Evolutionary conservation across 1,140 invertebrate species (phyloP), one percentile per base, ranked within the genome.

Genomic region (Oryzaephilus surinamensis): DNA sequence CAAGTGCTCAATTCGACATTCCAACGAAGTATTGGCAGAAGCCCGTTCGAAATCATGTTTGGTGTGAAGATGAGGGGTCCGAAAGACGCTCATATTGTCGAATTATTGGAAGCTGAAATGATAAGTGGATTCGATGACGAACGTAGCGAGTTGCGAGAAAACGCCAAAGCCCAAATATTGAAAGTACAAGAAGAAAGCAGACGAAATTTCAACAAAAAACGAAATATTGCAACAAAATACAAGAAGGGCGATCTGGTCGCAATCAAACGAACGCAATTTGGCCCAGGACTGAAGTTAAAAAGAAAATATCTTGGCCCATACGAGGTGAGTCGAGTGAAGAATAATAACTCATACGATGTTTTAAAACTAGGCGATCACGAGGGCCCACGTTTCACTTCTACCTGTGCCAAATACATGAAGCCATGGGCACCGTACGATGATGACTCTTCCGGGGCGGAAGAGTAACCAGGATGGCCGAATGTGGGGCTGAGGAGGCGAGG

Each of bases 121-220:
- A 11, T 12, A 13, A 11, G 23, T 14, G n/a, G 13, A 7, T 48
- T 49, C 28, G n/a, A 26, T 2, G 33, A 50, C 8, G 23, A 43
- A 16, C 12, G 11, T 26, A 34, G 30, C 2, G 11, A 29, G 39
- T 26, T 21, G 10, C 23, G 39, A 33, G 16, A 19, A 14, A 15
- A 15, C 24, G 53, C 54, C 0, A 58, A 54, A 30, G 19, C 49
- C 29, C 42, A 54, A 6, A 55, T 62, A 30, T 13, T 44, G 10
- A 59, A 61, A 34, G 40, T 51, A 12, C 57, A 64, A 41, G 43
- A 56, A 23, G 52, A 57, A 44, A 61, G n/a, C 62, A 36, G 43
- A 37, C 20, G 35, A 32, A n/a, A 48, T 36, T 10, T 62, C 18
- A 55, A 53, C 14, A 12, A 32, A 39, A 32, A 41, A 16, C 34